Conservation (phyloP, 1,140 invertebrate genomes). For the Cydia splendana region DNA sequence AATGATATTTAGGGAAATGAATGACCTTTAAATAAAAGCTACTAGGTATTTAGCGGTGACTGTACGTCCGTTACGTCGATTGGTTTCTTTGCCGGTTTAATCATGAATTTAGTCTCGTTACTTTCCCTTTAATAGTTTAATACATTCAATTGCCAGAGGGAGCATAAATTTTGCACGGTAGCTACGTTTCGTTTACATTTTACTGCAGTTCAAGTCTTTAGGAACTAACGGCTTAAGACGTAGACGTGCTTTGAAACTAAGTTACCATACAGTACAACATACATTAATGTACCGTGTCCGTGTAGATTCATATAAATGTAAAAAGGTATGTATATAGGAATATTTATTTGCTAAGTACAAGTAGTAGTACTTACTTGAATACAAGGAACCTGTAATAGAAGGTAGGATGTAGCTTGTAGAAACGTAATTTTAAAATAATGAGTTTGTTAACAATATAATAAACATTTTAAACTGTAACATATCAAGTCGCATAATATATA, state of each 20-base stretch:
- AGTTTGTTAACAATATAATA: too few species aligned
- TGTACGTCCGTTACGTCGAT: not conserved
- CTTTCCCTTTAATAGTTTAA: not conserved
- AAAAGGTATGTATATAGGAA: not conserved
- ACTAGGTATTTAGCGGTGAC: not conserved
- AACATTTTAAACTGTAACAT: too few species aligned
- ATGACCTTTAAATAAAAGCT: not conserved
- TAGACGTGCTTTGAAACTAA: not conserved
- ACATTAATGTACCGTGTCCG: not conserved
- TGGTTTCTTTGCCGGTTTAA: conserved; percentile 1
- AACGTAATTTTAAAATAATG: not conserved
- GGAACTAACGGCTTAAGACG: too few species aligned
- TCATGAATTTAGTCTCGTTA: conserved; percentile 5
- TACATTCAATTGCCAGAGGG: conserved; percentile 4
- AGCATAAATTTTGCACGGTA: conserved; percentile 18
- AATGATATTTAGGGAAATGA: not conserved
- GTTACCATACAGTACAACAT: not conserved
- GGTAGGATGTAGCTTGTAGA: too few species aligned
- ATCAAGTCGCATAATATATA: too few species aligned
- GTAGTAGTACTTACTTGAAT: too few species aligned
- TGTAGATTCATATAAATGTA: not conserved
- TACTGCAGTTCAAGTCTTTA: not conserved
- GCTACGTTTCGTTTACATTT: conserved; percentile 3
- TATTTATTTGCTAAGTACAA: too few species aligned
- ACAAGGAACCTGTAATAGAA: too few species aligned